Conservation (phyloP, 2,797 vertebrate species). For the Cyclopterus lumpus region DNA sequence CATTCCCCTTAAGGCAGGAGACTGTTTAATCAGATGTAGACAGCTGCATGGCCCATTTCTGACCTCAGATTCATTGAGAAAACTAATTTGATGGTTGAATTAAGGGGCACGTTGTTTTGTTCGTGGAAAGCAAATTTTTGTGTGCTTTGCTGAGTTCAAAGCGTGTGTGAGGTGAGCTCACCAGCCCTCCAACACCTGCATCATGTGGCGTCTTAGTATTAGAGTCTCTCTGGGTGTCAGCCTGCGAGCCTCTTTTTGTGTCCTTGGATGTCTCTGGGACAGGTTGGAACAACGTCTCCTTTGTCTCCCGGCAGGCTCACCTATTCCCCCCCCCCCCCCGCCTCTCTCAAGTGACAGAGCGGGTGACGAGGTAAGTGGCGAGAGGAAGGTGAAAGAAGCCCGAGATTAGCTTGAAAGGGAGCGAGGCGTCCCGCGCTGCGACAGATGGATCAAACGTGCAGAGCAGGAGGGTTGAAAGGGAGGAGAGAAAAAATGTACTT, state of each 20-base stretch:
- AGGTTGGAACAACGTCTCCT: slow-evolving; percentile 53
- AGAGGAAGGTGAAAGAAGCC: slow-evolving; percentile 40
- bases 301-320: slow-evolving; percentile 45
- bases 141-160: slow-evolving; percentile 36
- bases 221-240: slow-evolving; percentile 23
- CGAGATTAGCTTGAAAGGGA: slow-evolving; percentile 47
- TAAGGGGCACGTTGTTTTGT: not conserved
- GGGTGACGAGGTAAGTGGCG: slow-evolving; percentile 46
- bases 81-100: not conserved
- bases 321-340: not conserved
- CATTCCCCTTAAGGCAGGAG: not conserved
- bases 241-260: slow-evolving; percentile 38
- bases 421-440: slow-evolving; percentile 23
- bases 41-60: not conserved
- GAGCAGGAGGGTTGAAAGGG: not conserved
- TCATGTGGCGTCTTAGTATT: slow-evolving; percentile 17
- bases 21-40: not conserved
- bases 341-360: slow-evolving; percentile 47
- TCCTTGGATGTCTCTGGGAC: slow-evolving; percentile 46
- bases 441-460: not conserved
- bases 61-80: not conserved
- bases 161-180: slow-evolving; percentile 26
- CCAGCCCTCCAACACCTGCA: slow-evolving; percentile 50
- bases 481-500: not conserved
- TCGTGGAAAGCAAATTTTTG: not conserved